Conservation (phyloP, 53 echinoderm and acorn worm genomes). For the Zoroaster sp. region DNA sequence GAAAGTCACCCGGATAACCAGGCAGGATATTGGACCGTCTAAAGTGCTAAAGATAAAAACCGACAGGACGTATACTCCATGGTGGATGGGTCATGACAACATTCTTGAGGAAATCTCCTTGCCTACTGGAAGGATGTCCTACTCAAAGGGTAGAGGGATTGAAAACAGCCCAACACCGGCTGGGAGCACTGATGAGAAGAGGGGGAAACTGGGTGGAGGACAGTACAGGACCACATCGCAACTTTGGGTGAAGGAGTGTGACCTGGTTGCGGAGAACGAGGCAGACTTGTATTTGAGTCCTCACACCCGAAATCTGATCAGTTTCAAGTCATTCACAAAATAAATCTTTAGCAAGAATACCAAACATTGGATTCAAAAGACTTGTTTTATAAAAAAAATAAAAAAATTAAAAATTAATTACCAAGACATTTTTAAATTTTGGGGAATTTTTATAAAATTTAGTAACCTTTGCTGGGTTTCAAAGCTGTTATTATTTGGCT, state of each 20-base stretch:
- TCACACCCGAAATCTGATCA: too few relatives aligned
- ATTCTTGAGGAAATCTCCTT: not conserved
- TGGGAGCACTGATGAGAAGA: not conserved
- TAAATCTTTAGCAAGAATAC: too few relatives aligned
- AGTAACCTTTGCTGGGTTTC: too few relatives aligned
- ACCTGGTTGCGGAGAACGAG: not conserved
- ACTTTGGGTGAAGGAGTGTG: not conserved
- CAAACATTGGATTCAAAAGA: too few relatives aligned
- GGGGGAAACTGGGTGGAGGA: not conserved
- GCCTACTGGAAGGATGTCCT: conserved; percentile 16
- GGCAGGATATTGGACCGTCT: not conserved
- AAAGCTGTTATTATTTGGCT: too few relatives aligned
- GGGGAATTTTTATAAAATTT: too few relatives aligned
- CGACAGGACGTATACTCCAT: not conserved
- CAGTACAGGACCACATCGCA: not conserved
- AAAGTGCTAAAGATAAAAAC: not conserved
- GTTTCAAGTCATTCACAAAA: too few relatives aligned
- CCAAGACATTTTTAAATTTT: too few relatives aligned
- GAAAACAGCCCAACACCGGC: not conserved
- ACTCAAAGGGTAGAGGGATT: not conserved
- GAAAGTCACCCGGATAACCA: not conserved
- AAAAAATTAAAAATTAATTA: too few relatives aligned
- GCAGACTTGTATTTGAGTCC: too few relatives aligned
- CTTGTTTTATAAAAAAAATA: too few relatives aligned
- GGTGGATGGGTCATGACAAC: not conserved